Evolutionary conservation across 2,888 invertebrate genomes (phyloP).

Genomic region (Cactoblastis cactorum): DNA sequence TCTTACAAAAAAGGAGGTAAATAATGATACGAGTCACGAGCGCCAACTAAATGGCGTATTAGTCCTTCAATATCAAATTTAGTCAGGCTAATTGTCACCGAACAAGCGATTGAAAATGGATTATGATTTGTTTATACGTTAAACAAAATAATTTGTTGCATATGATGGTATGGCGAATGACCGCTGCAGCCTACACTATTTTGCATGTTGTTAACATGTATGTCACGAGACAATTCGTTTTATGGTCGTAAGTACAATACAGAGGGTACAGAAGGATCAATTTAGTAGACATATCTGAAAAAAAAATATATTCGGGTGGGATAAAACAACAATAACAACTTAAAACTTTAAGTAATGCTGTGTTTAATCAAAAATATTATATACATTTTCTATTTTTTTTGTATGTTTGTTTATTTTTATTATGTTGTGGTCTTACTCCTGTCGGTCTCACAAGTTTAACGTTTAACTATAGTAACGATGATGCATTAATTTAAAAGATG

Average conservation of each 20-base stretch:
- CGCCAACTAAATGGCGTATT: conserved; percentile 13
- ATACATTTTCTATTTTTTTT: no score
- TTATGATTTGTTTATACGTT: conserved; percentile 51
- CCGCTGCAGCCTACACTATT: conserved; percentile 42
- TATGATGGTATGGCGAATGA: conserved; percentile 33
- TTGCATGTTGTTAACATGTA: conserved; percentile 39
- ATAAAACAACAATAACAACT: background rate
- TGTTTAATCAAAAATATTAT: no score
- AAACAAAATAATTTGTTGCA: conserved; percentile 32
- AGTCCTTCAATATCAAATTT: conserved; percentile 31
- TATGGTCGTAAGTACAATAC: background rate
- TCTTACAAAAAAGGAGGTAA: background rate
- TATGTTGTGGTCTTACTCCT: no score
- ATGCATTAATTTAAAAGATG: no score
- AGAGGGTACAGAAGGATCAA: background rate
- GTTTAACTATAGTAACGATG: no score
- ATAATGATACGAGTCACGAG: background rate
- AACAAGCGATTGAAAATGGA: conserved; percentile 35
- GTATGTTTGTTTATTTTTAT: no score
- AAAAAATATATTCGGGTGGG: background rate
- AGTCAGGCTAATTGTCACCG: conserved; percentile 33
- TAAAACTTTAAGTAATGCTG: no score
- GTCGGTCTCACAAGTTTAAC: no score
- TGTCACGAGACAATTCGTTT: conserved; percentile 27
- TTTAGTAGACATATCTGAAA: background rate